These are phyloP conservation scores for Aphaenogaster rudis DNA, from an alignment of 1,140 invertebrate species.

Conservation along the genomic window DNA sequence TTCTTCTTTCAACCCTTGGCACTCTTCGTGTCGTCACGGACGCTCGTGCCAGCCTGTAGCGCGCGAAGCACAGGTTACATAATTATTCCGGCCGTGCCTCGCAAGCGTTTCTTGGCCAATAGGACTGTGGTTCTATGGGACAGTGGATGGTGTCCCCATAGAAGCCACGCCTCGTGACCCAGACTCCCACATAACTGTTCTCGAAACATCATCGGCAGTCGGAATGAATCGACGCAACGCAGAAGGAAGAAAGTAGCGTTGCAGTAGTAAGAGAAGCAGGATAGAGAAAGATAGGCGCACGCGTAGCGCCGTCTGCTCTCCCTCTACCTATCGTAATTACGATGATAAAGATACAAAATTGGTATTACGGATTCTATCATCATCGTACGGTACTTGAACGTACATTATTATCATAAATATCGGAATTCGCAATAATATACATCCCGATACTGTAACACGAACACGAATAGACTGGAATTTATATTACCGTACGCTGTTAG, in stretches of 20 bases:
- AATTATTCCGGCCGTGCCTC: conserved; percentile 85
- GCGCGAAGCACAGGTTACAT: conserved; percentile 80
- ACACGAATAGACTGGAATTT: conserved; percentile 43
- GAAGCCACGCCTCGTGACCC: conserved; percentile 87
- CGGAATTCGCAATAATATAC: conserved; percentile 41
- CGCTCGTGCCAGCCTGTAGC: conserved; percentile 58
- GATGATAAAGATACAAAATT: conserved; percentile 51
- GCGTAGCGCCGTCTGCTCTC: conserved; percentile 26
- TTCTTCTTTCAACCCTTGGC: conserved; percentile 43
- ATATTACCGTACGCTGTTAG: conserved; percentile 43
- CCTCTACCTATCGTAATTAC: conserved; percentile 32
- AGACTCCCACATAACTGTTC: conserved; percentile 87
- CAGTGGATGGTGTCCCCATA: conserved; percentile 83
- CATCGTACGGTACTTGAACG: conserved; percentile 25
- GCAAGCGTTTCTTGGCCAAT: conserved; percentile 86
- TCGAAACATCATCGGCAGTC: conserved; percentile 82
- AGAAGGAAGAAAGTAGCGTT: conserved; percentile 77
- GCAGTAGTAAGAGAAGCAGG: conserved; percentile 69
- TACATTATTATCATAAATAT: conserved; percentile 57
- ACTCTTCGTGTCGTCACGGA: conserved; percentile 65
- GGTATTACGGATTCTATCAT: conserved; percentile 37
- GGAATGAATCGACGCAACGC: conserved; percentile 77
- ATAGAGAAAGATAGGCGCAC: conserved; percentile 30
- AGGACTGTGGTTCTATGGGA: conserved; percentile 86
- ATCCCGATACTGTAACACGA: conserved; percentile 32